Evolutionary conservation across 2,113 vertebrate genomes (phyloP), one percentile per base, ranked within the genome.

Genomic region (Isurus oxyrinchus): DNA sequence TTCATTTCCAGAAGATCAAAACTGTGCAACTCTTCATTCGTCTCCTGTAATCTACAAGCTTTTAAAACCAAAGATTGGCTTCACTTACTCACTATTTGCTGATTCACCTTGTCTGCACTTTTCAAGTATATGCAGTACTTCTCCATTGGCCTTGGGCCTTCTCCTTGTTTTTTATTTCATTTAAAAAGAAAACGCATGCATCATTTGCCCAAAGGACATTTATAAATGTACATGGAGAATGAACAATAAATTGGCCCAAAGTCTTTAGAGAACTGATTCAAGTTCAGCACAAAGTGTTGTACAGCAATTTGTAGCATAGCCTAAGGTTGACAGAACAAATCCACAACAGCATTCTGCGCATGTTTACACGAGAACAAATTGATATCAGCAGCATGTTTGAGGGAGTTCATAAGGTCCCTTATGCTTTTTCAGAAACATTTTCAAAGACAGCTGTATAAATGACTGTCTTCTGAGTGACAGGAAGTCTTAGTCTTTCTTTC

Each of bases 401-500:
- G 98, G 98, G 98, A 98, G 98, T 97, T 97, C 97, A 98, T 98
- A 97, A 97, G 98, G 98, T 98, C 98, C 98, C 98, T 98, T 96
- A 98, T 98, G 98, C 98, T 98, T 98, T 76, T 95, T 98, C 98
- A 98, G 98, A 98, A 98, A 98, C 98, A 98, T 98, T 98, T 98
- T 98, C 98, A 98, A 98, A 59, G 94, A 95, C 94, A 95, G 94
- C 94, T 95, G 94, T 76, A 72, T 95, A 97, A 97, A 97, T 97
- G 97, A 98, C 98, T 98, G 98, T 98, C 98, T 98, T 97, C 97
- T 96, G 97, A 97, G 98, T 98, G 98, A 98, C 98, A 98, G 98
- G 98, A 98, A 98, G 98, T 98, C 97, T 98, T 98, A 98, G 97
- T 98, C 97, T 98, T 97, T 98, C 97, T 95, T 55, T 97, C 97